These are phyloP conservation scores for Phalanger gymnotis DNA, from an alignment of 2,797 vertebrate species.

Conservation along the genomic window DNA sequence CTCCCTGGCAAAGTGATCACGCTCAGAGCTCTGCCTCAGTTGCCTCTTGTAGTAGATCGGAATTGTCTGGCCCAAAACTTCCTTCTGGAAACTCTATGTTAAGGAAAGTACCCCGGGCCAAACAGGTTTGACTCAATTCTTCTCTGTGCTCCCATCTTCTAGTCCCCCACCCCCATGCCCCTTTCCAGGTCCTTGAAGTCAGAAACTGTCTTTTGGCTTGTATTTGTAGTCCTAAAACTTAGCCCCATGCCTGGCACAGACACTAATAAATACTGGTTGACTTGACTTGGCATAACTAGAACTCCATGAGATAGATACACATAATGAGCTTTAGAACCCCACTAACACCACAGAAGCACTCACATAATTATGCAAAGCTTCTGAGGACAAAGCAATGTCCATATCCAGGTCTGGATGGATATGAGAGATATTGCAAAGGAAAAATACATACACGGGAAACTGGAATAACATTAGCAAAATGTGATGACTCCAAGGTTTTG, in stretches of 20 bases:
- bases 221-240: background rate
- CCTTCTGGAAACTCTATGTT: too few species aligned
- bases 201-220: background rate
- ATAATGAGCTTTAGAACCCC: background rate
- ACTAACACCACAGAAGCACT: background rate
- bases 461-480: background rate
- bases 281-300: background rate
- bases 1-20: too few species aligned
- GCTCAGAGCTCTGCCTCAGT: too few species aligned
- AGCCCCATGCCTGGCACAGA: background rate
- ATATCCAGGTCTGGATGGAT: background rate
- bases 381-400: background rate
- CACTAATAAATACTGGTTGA: background rate
- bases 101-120: too few species aligned
- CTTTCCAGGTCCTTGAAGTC: background rate
- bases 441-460: background rate
- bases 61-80: too few species aligned
- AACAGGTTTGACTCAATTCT: too few species aligned
- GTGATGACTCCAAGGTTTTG: background rate
- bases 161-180: too few species aligned
- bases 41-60: too few species aligned
- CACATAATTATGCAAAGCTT: background rate
- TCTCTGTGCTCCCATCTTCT: too few species aligned
- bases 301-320: background rate
- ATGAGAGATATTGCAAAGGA: background rate